phyloP scores from a whole-genome alignment of 1,140 invertebrate genomes.

The Panagrolaimus sp. region DNA sequence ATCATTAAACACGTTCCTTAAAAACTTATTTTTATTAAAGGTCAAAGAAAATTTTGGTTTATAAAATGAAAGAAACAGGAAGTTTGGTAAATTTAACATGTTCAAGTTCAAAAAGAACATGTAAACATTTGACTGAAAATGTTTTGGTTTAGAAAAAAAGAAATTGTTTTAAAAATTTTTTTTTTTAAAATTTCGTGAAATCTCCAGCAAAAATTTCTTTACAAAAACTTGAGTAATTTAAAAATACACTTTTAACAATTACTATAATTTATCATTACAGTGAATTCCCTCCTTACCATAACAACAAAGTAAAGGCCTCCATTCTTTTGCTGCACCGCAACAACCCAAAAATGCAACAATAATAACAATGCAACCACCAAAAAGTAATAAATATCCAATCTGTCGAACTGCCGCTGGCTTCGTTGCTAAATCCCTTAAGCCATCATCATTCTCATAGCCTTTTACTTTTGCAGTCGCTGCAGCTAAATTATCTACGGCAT shows the following conservation, averaged over 20 bases:
- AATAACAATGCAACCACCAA: conserved; percentile 52
- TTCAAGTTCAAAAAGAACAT: no score
- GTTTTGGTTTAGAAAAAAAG: no score
- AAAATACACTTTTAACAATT: no score
- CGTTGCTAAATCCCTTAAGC: conserved; percentile 51
- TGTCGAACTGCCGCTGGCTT: conserved; percentile 57
- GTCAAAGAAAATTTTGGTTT: neutral
- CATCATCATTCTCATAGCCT: conserved; percentile 52
- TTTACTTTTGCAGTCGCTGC: conserved; percentile 49
- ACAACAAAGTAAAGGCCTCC: conserved; percentile 54
- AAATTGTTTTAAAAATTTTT: no score
- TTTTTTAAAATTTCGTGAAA: neutral
- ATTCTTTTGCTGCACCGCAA: conserved; percentile 57
- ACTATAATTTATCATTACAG: no score
- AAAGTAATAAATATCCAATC: conserved; percentile 52
- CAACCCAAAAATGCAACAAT: conserved; percentile 54
- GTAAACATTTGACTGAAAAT: no score
- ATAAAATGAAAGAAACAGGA: no score
- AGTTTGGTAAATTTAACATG: no score
- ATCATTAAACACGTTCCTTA: conserved; percentile 52
- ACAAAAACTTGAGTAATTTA: no score
- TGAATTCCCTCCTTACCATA: neutral
- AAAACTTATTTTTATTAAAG: conserved; percentile 48
- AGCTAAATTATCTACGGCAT: conserved; percentile 57
- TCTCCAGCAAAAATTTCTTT: no score